Base-by-base conservation (phyloP, 1,140 invertebrate species). In the Lordiphosa stackelbergi region DNA sequence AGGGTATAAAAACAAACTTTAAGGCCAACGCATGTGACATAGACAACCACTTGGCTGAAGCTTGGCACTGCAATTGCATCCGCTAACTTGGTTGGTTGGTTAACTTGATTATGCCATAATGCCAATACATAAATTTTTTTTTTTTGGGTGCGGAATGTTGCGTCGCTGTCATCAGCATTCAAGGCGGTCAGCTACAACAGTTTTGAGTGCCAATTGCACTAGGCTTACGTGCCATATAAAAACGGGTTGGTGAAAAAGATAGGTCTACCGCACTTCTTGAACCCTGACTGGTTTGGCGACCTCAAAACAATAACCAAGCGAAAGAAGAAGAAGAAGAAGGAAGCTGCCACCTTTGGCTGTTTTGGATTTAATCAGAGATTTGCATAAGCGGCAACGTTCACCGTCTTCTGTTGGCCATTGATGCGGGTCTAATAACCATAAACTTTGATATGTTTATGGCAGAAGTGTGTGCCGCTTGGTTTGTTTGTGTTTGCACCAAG, bases 401-500 rank as follows among this genome's bases (percentile, higher is more conserved):
- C 48, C 13, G 47, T 48, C 57, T 35, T 13, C 28, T 35, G 13
- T 35, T 52, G 28, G 56, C 51, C 52, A 42, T 35, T 60, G 69
- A 70, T 78, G 65, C 56, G 66, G 55, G 56, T 53, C 51, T 38
- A 71, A 81, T 81, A 79, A 79, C 69, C 75, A 79, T 79, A 68
- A 79, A 79, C 66, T 71, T 81, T 75, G 73, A 79, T 79, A 75
- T 71, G 71, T 79, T 79, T 81, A 79, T 79, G 75, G 66, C 71
- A 60, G 63, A 70, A 81, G 58, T 61, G 73, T 63, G 47, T 53
- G 49, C 40, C 52, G 48, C 45, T 19, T 37, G 11, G 12, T 31
- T 34, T 41, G 40, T 13, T 60, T 61, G 42, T 69, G 56, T 54
- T 46, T 66, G 43, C 31, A 24, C 43, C 43, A 46, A 46, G 11